Percentiles rank a stretch among this genome's conserved stretches.
Evolutionary conservation across 2,797 vertebrate genomes (phyloP).

Genomic region (Orientallactaga sibirica): DNA sequence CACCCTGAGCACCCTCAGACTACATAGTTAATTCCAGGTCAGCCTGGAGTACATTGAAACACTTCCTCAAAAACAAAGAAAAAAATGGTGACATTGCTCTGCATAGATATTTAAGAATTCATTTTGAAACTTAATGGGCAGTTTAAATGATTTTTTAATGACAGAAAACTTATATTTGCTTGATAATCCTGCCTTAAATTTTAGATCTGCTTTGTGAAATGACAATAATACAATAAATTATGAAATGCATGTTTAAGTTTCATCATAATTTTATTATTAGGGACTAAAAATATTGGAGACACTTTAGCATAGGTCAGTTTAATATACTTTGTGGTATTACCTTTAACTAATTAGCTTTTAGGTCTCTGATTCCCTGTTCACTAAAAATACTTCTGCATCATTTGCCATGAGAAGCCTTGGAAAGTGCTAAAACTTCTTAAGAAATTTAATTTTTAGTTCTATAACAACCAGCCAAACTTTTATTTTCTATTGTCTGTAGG

Average conservation of each 20-base stretch:
- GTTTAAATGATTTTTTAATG: slow-evolving; percentile 4
- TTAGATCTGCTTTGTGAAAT: slow-evolving; percentile 42
- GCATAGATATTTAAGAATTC: slow-evolving; percentile 11
- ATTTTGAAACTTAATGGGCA: slow-evolving; percentile 2
- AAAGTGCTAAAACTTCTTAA: background rate
- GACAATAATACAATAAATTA: background rate
- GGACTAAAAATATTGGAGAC: background rate
- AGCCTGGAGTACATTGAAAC: too few relatives aligned
- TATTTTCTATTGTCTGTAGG: background rate
- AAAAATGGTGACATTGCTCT: background rate
- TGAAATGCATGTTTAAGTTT: slow-evolving; percentile 1
- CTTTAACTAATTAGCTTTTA: background rate
- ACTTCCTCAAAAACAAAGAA: too few relatives aligned
- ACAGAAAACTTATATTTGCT: slow-evolving; percentile 10
- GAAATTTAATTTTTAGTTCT: background rate
- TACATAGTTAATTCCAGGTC: too few relatives aligned
- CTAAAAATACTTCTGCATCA: background rate
- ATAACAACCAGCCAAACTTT: background rate
- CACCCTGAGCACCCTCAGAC: too few relatives aligned
- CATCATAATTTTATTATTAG: background rate
- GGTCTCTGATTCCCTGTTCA: background rate
- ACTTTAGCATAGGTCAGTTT: background rate
- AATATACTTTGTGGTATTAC: background rate
- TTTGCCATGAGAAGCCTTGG: background rate
- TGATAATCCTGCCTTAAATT: background rate